Evolutionary conservation across 2,888 invertebrate species (phyloP), one percentile per base, ranked within the genome.

Genomic region (Limnephilus marmoratus): DNA sequence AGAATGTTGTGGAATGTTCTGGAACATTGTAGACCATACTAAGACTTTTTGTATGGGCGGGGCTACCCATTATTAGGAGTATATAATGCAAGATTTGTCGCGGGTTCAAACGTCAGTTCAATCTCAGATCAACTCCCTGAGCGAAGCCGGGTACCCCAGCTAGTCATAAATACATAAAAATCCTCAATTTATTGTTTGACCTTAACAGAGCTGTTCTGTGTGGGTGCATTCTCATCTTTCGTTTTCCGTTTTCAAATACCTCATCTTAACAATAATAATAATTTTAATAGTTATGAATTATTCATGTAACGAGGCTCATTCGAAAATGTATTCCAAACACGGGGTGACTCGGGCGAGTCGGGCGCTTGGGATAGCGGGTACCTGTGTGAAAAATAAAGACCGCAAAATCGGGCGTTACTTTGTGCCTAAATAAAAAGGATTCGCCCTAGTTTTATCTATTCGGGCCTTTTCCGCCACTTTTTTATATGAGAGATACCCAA

Each of bases 241-340:
- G 68, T 68, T 68, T 68, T 37, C 24, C 34, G 83, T 83, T 83
- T 15, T 83, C 83, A 83, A 83, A 83, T 83, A n/a, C 24, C 83
- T 41, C 41, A 87, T 53, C 49, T 87, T 87, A 68, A 34, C 31
- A 87, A 49, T 87, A 87, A 49, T 87, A 87, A 87, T 85, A 37
- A 85, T 87, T 87, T 87, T 87, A 87, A 87, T 87, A 49, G 68
- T 87, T n/a, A 87, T 87, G 87, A 87, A 90, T 90, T 81, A 90
- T 90, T 90, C 90, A 90, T 90, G n/a, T 83, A 82, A 49, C 90
- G 81, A 31, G 41, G 45, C 81, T 82, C 90, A 83, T 83, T 82
- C 45, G 18, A n/a, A 90, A 82, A 90, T 90, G 41, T 90, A 90
- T 90, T 90, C 90, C 45, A 81, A n/a, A 90, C 82, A 90, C 82